Evolutionary conservation across 2,797 vertebrate genomes (phyloP).

Genomic region (Heliangelus exortis): DNA sequence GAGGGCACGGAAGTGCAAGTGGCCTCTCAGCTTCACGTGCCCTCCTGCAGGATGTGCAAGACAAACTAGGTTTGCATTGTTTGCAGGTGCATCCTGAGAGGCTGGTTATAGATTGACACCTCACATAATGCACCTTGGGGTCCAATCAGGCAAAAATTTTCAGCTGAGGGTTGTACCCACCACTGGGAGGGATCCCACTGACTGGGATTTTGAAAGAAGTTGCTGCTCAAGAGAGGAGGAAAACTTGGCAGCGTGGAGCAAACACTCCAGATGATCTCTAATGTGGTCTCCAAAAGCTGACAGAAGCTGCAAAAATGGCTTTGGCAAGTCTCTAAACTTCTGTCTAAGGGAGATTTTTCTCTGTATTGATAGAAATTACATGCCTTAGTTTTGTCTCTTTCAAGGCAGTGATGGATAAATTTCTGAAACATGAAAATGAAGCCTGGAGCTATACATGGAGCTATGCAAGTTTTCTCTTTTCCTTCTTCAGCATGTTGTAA

Average conservation of each 20-base stretch:
- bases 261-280: slow-evolving; percentile 64
- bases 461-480: slow-evolving; percentile 44
- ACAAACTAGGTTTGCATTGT: neutral
- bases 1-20: neutral
- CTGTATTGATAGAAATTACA: slow-evolving; percentile 55
- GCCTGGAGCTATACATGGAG: slow-evolving; percentile 54
- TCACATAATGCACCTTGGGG: neutral
- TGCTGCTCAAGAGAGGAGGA: neutral
- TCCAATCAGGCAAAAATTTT: neutral
- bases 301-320: slow-evolving; percentile 66
- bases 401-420: slow-evolving; percentile 57
- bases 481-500: slow-evolving; percentile 43
- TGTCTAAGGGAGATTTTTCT: slow-evolving; percentile 48
- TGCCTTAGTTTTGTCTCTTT: slow-evolving; percentile 65
- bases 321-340: slow-evolving; percentile 66
- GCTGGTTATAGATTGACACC: neutral
- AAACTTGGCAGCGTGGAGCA: slow-evolving; percentile 39
- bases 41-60: neutral
- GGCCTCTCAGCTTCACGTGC: fast-evolving
- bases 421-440: slow-evolving; percentile 55
- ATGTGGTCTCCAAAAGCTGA: slow-evolving; percentile 47
- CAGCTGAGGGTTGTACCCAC: neutral
- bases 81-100: slow-evolving; percentile 51
- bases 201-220: slow-evolving; percentile 36
- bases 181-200: slow-evolving; percentile 14